Evolutionary conservation across 2,113 vertebrate genomes (phyloP), one percentile per base, ranked within the genome.

Genomic region (Abramis brama): DNA sequence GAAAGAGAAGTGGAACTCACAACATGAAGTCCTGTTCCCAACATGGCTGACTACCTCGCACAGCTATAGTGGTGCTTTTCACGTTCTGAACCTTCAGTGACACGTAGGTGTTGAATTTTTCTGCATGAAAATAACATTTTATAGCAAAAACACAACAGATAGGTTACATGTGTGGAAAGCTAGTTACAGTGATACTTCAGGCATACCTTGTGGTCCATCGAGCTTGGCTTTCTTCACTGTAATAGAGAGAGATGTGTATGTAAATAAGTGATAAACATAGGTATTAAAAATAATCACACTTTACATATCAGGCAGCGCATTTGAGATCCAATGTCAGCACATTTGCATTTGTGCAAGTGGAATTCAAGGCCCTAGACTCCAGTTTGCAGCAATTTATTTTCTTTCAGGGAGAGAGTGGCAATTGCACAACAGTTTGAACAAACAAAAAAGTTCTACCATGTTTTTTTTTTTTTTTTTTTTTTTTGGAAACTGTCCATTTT

Each of bases 11-110:
- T 8, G 73, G 68, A 71, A 96, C 98, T 98, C 92, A 99, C 98
- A 99, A 99, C 98, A 99, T 99, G 92, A 99, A 99, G 91, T 99
- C 98, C 91, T 99, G 98, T 91, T 99, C 98, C 98, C 98, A 99
- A 93, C 97, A 96, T 57, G 98, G 98, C 95, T 98, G 95, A 93
- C 95, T 96, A 88, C 98, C 98, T 1, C 98, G 95, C 89, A 99
- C 98, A 0, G 98, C 96, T 0, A 99, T 97, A 70, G 98, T 99
- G 1, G 98, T 99, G 95, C 98, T 99, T 94, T 99, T 99, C 88
- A 99, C 97, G 95, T 99, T 99, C 92, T 99, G 98, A 88, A 99
- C 98, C 94, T 99, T 99, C 92, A 99, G 94, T 4, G 97, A 97
- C 94, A 99, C 98, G 17, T 99, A 99, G 5, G 98, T 97, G 94